Conservation (phyloP, 2,797 vertebrate genomes). For the Rhodeus uyekii region DNA sequence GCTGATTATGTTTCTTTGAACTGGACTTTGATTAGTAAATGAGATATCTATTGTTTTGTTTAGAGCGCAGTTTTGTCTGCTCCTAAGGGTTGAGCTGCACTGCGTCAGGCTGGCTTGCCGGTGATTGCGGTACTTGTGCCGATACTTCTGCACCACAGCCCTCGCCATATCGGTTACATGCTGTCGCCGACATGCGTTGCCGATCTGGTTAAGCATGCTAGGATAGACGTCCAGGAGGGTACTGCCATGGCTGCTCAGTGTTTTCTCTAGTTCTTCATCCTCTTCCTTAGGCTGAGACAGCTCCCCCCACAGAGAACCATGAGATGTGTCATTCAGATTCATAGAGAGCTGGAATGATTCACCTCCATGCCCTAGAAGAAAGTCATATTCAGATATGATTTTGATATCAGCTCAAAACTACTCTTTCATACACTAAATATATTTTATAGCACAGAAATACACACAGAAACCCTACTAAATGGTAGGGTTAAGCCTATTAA, state of each 20-base stretch:
- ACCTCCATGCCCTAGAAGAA: constrained; percentile 20
- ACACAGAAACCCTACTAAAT: background rate
- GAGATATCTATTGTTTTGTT: constrained; percentile 19
- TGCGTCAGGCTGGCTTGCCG: constrained; percentile 15
- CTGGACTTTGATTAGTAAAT: background rate
- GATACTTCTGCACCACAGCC: constrained; percentile 71
- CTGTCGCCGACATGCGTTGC: constrained; percentile 62
- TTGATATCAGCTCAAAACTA: background rate
- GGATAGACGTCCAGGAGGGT: constrained; percentile 73
- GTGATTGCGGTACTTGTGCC: constrained; percentile 61
- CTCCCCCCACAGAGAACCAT: constrained; percentile 24
- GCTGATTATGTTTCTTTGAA: background rate
- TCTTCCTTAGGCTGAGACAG: constrained; percentile 65
- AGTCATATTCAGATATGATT: background rate
- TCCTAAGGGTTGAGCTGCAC: background rate
- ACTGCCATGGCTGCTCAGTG: constrained; percentile 65
- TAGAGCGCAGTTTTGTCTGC: background rate
- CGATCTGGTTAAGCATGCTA: constrained; percentile 70
- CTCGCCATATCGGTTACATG: constrained; percentile 54
- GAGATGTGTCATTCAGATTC: constrained; percentile 50
- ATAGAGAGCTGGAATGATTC: constrained; percentile 33
- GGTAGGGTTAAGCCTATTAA: background rate
- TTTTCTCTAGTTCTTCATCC: constrained; percentile 70
- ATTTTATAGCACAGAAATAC: background rate
- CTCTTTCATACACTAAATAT: background rate